Evolutionary conservation across 23 tunicate genomes (phyloP), one percentile per base, ranked within the genome.

Genomic region (Corella eumyota): DNA sequence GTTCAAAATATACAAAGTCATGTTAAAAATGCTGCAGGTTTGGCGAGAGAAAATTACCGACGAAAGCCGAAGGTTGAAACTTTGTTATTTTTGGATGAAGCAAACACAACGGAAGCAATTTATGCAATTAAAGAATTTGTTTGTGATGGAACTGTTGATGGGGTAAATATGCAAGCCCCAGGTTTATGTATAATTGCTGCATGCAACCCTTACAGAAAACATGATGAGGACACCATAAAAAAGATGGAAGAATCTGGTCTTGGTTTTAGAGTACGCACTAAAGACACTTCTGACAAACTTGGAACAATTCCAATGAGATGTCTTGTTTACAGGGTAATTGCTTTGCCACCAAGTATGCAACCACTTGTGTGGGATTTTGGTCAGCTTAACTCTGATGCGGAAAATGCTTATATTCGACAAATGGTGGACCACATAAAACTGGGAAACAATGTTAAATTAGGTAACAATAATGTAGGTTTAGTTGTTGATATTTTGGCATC

Each of bases 331-430:
- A 51, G 79, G 29, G 92, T 82, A 27, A 77, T 82, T 55, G 81
- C 92, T 29, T 71, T 82, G 11, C 92, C 92, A 4, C 92, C 92
- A 22, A 82, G 92, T 60, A 74, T 82, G 92, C 81, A 81, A 33
- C 90, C 90, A 13, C 64, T 81, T 2, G 90, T 81, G 30, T 81
- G 90, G 90, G 90, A 81, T 37, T 81, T 81, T 58, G 90, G 90
- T 0, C 90, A 81, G 46, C 59, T 81, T 0, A 38, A 53, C 7
- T 29, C 58, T 2, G 64, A 56, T 9, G 80, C 90, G 24, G 90
- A 81, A 34, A 66, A 29, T 30, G 70, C 73, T 29, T 81, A 81
- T 60, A 73, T 81, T 61, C 49, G 61, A 29, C 90, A 81, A 66
- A 81, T 81, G 28, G 6, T 34, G 6, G 6, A 6, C 4, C 11